Conservation (phyloP, 1,140 invertebrate genomes). For the Steinernema feltiae region DNA sequence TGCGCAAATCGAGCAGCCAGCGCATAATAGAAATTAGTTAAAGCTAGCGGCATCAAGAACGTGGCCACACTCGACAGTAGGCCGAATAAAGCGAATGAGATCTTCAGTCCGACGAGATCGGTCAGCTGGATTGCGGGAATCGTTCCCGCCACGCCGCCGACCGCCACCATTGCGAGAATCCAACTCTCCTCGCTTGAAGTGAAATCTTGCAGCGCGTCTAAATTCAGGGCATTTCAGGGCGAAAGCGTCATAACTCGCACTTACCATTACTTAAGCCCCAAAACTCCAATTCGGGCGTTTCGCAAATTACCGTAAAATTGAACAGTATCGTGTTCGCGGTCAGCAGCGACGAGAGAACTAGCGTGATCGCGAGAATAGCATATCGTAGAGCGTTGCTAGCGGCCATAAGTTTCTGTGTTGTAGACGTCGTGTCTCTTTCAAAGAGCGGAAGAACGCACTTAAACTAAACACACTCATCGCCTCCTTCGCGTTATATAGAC, state of each 20-base stretch:
- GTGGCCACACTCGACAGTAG: not conserved
- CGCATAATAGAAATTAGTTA: slow-evolving; percentile 2
- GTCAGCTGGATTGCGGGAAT: slow-evolving; percentile 5
- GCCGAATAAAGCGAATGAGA: not conserved
- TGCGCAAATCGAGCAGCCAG: not conserved
- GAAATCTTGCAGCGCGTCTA: not conserved
- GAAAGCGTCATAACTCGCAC: not conserved
- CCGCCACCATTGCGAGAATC: not conserved
- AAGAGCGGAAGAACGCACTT: not conserved
- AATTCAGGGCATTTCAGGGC: not conserved
- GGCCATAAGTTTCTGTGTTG: not conserved
- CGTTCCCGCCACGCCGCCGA: not conserved
- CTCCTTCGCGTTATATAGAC: not conserved
- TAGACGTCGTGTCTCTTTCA: not conserved
- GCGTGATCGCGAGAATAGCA: not conserved
- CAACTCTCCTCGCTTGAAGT: slow-evolving; percentile 3
- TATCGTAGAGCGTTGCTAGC: not conserved
- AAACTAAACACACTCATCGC: not conserved
- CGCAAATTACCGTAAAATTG: slow-evolving; percentile 2
- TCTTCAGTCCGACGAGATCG: slow-evolving; percentile 1
- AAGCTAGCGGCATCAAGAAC: not conserved
- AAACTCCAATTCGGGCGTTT: slow-evolving; percentile 13
- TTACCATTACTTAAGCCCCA: not conserved
- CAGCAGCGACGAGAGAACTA: not conserved
- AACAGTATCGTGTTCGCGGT: not conserved